Evolutionary conservation across 2,113 vertebrate species (phyloP).

Genomic region (Nymphicus hollandicus): DNA sequence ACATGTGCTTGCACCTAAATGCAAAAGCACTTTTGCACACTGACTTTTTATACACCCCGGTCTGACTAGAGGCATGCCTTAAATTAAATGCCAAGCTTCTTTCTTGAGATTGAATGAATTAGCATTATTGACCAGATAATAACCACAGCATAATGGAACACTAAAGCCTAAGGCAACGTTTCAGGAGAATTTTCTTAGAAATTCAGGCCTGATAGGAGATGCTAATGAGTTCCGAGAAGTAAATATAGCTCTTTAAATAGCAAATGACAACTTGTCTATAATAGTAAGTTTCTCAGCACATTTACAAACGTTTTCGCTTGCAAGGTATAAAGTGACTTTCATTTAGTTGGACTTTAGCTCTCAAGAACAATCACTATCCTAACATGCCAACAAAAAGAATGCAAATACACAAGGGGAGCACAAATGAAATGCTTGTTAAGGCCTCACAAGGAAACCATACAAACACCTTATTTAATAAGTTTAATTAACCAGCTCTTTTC

Average conservation of each 20-base stretch:
- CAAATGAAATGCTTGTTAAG: constrained; percentile 29
- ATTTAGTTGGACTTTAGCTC: not conserved
- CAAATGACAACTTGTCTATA: constrained; percentile 61
- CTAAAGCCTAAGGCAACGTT: constrained; percentile 45
- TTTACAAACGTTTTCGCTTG: not conserved
- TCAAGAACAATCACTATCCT: constrained; percentile 32
- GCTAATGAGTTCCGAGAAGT: constrained; percentile 54
- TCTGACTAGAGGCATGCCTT: constrained; percentile 22
- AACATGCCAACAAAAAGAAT: not conserved
- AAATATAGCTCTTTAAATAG: constrained; percentile 58
- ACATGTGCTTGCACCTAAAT: not conserved
- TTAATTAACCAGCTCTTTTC: constrained; percentile 51
- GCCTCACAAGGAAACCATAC: not conserved
- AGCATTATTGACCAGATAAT: constrained; percentile 60
- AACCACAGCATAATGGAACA: constrained; percentile 27
- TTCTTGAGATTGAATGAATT: constrained; percentile 52
- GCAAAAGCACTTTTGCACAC: not conserved
- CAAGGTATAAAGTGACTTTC: constrained; percentile 9
- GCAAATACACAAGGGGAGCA: constrained; percentile 19
- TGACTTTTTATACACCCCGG: not conserved
- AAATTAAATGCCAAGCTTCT: constrained; percentile 58
- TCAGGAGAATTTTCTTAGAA: constrained; percentile 51
- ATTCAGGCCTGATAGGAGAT: constrained; percentile 46
- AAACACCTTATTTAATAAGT: constrained; percentile 34
- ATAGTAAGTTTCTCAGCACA: constrained; percentile 11